phyloP scores from a whole-genome alignment of 2,888 invertebrate species.

The Eupithecia vulgata region DNA sequence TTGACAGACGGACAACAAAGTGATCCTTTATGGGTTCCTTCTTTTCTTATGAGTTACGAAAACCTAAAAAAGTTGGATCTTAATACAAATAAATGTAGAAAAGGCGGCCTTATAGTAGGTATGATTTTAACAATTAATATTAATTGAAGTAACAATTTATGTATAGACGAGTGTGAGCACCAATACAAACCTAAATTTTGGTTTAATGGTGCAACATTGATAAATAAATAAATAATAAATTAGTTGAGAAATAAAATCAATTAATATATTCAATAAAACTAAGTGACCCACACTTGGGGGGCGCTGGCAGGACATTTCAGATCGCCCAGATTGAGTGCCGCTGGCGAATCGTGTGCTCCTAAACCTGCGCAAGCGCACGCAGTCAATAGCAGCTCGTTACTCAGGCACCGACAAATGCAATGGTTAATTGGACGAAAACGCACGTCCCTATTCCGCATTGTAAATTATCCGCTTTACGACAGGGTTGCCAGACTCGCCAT shows the following conservation, averaged over 20 bases:
- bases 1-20: too few relatives aligned
- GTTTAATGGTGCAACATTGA: too few relatives aligned
- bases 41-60: too few relatives aligned
- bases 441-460: conserved; percentile 54
- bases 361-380: conserved; percentile 52
- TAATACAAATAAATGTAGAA: too few relatives aligned
- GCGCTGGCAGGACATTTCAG: background rate
- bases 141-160: too few relatives aligned
- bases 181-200: too few relatives aligned
- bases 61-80: too few relatives aligned
- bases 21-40: too few relatives aligned
- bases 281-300: conserved; percentile 7
- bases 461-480: conserved; percentile 67
- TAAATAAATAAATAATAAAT: too few relatives aligned
- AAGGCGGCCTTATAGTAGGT: too few relatives aligned
- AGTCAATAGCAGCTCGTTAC: conserved; percentile 56
- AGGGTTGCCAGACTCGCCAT: conserved; percentile 21
- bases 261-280: background rate
- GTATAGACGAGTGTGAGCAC: too few relatives aligned
- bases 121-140: background rate
- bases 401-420: conserved; percentile 68
- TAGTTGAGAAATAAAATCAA: background rate
- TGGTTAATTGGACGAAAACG: conserved; percentile 72
- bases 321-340: conserved; percentile 33
- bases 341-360: conserved; percentile 43